Conservation (phyloP, 2,888 invertebrate genomes). For the Atrina japonica region DNA sequence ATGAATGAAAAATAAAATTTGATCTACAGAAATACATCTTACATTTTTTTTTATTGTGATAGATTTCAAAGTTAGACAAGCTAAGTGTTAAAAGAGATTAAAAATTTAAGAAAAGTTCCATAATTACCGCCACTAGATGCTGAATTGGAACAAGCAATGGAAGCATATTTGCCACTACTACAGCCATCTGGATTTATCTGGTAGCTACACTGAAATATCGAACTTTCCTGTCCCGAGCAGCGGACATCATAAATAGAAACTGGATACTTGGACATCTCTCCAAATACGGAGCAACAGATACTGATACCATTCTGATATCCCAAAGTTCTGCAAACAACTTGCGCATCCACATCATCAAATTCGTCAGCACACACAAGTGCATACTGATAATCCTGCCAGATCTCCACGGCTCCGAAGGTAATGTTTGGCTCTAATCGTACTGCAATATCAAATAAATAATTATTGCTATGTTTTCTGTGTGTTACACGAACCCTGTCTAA, state of each 20-base stretch:
- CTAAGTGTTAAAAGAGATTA: no score
- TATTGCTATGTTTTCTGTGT: no score
- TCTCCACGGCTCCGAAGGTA: constrained; percentile 63
- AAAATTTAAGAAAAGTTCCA: no score
- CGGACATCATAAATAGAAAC: constrained; percentile 56
- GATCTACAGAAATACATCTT: no score
- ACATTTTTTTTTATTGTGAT: no score
- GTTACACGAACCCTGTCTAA: no score
- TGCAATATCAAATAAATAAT: constrained; percentile 31
- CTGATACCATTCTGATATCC: constrained; percentile 66
- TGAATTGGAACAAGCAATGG: constrained; percentile 65
- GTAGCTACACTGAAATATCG: constrained; percentile 59
- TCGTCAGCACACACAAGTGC: constrained; percentile 65
- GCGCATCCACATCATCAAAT: constrained; percentile 63
- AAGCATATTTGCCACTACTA: constrained; percentile 64
- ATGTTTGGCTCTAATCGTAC: constrained; percentile 62
- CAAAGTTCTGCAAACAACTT: constrained; percentile 59
- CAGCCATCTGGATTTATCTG: constrained; percentile 53
- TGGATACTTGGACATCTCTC: constrained; percentile 48
- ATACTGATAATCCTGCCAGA: constrained; percentile 58
- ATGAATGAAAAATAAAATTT: no score
- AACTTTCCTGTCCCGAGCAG: constrained; percentile 59
- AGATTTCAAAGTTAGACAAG: no score
- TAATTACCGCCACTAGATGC: constrained; percentile 60
- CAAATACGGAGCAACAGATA: constrained; percentile 68